Evolutionary conservation across 30 jellyfish, hydroid and myxozoan species (phyloP).

Genomic region (Chrysaora quinquecirrha): DNA sequence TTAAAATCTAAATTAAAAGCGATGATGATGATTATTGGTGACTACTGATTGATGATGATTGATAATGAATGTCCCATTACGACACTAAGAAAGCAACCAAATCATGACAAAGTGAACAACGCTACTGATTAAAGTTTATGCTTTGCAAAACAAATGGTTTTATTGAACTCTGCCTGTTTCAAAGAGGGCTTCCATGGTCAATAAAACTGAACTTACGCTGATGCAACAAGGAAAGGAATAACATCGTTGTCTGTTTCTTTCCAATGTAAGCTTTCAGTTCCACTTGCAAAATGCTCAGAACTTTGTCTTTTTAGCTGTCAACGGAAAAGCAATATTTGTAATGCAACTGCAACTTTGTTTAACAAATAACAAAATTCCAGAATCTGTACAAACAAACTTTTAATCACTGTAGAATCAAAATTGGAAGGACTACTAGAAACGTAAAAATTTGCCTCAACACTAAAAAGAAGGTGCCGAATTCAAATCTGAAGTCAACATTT

Average conservation of each 20-base stretch:
- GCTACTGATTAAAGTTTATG: background rate
- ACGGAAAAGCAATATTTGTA: background rate
- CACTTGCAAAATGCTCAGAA: constrained; percentile 11
- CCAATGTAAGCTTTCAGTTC: constrained; percentile 14
- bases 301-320: constrained; percentile 12
- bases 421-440: background rate
- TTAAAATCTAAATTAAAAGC: no score
- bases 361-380: background rate
- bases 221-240: constrained; percentile 55
- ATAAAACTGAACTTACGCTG: constrained; percentile 37
- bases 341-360: background rate
- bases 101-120: no score
- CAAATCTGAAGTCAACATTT: no score
- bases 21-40: no score
- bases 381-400: no score
- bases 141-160: background rate
- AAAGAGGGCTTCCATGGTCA: background rate
- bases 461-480: no score
- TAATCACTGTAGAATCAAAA: no score
- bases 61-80: background rate
- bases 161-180: background rate
- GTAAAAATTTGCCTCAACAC: no score
- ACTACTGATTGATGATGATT: background rate
- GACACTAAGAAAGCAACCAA: background rate
- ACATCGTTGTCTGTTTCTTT: constrained; percentile 20